A percentile compares a stretch with the other conserved stretches of the same genome.
Conservation (phyloP, 2,113 vertebrate genomes). For the Pseudonaja textilis region DNA sequence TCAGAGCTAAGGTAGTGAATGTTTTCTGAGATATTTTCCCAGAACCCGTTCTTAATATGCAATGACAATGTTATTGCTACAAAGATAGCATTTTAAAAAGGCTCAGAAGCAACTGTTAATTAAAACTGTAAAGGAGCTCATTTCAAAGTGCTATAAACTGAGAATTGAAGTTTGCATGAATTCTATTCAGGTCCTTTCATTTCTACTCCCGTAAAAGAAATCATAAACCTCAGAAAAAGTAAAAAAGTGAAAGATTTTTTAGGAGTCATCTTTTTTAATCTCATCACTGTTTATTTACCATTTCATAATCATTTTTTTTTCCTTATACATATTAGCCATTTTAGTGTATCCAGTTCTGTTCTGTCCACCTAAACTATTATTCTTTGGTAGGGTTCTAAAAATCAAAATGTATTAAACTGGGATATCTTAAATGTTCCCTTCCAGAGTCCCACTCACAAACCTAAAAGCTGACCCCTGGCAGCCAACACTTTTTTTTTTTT, state of each 20-base stretch:
- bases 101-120: not conserved
- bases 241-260: not conserved
- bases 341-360: not conserved
- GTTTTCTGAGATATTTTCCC: not conserved
- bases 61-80: not conserved
- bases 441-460: not conserved
- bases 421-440: not conserved
- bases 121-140: not conserved
- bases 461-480: conserved; percentile 4
- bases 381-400: not conserved
- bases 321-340: not conserved
- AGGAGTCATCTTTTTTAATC: not conserved
- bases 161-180: not conserved
- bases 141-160: not conserved
- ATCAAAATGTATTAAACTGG: not conserved
- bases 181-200: not conserved
- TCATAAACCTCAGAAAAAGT: not conserved
- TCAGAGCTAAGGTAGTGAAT: not conserved
- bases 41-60: not conserved
- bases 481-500: conserved; percentile 9
- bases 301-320: not conserved
- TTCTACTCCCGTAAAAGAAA: not conserved
- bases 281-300: not conserved
- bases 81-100: not conserved
- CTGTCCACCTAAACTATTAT: not conserved